A percentile compares a stretch with the other conserved stretches of the same genome.
Conservation (phyloP, 2,888 invertebrate species). For the Pollenia amentaria region DNA sequence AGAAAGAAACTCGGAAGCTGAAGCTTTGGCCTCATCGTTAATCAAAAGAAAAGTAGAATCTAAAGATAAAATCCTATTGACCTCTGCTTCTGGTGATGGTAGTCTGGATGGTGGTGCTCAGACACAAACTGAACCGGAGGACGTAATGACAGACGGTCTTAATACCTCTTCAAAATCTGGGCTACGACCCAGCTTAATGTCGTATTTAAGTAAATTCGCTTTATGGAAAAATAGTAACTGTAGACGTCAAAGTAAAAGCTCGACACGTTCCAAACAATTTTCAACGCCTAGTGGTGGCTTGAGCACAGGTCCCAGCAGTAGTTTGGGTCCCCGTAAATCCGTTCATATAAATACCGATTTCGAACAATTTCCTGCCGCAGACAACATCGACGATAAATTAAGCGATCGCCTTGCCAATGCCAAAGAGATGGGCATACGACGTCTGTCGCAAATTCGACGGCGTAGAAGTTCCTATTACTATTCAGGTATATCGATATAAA, state of each 20-base stretch:
- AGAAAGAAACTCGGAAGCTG: conserved; percentile 64
- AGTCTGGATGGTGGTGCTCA: conserved; percentile 8
- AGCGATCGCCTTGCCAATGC: conserved; percentile 59
- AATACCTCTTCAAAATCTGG: conserved; percentile 70
- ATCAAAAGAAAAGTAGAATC: conserved; percentile 37
- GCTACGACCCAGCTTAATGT: conserved; percentile 77
- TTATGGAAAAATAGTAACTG: conserved; percentile 78
- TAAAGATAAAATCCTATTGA: conserved; percentile 61
- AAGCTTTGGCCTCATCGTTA: conserved; percentile 48
- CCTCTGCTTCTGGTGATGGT: conserved; percentile 30
- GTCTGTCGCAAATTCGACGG: conserved; percentile 82
- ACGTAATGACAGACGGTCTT: conserved; percentile 68
- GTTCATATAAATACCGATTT: conserved; percentile 75
- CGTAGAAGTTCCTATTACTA: conserved; percentile 84
- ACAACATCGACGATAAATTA: conserved; percentile 71
- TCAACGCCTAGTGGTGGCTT: conserved; percentile 62
- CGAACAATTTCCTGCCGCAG: conserved; percentile 75
- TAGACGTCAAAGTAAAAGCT: conserved; percentile 68
- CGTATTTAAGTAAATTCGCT: conserved; percentile 79
- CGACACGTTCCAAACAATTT: conserved; percentile 71
- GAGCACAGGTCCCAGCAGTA: conserved; percentile 54
- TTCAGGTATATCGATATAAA: conserved; percentile 80
- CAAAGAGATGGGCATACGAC: conserved; percentile 78
- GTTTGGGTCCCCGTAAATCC: conserved; percentile 69
- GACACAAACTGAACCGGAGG: conserved; percentile 49